A percentile compares a stretch with the other conserved stretches of the same genome.
These are phyloP conservation scores for Drosophila micromelanica DNA, from an alignment of 1,140 invertebrate species.

Conservation along the genomic window DNA sequence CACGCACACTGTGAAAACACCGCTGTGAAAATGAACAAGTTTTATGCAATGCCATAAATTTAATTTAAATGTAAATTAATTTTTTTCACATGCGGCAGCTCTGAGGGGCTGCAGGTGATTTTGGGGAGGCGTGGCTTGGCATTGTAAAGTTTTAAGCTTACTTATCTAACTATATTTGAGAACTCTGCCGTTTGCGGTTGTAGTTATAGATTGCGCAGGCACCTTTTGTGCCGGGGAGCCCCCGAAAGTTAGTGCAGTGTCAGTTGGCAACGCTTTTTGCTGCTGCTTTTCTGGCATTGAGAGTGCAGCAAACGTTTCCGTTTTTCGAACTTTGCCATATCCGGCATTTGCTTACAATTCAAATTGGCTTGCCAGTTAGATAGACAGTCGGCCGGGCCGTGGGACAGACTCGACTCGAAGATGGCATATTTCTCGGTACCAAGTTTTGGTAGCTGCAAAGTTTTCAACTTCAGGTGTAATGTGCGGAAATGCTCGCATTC, in stretches of 20 bases:
- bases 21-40: slow-evolving; percentile 31
- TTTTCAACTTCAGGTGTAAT: slow-evolving; percentile 66
- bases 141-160: slow-evolving; percentile 52
- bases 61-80: slow-evolving; percentile 66
- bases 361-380: slow-evolving; percentile 46
- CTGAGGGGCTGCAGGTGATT: background rate
- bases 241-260: slow-evolving; percentile 28
- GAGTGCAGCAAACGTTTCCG: slow-evolving; percentile 63
- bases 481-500: slow-evolving; percentile 67
- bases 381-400: background rate
- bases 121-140: background rate
- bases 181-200: slow-evolving; percentile 24
- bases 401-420: slow-evolving; percentile 6
- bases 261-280: slow-evolving; percentile 28
- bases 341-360: slow-evolving; percentile 66
- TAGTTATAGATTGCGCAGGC: slow-evolving; percentile 47
- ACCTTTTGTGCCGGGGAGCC: slow-evolving; percentile 15
- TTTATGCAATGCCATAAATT: slow-evolving; percentile 46
- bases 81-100: slow-evolving; percentile 29
- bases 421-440: slow-evolving; percentile 42
- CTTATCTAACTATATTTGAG: slow-evolving; percentile 49
- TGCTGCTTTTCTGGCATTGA: slow-evolving; percentile 52
- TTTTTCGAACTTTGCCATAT: slow-evolving; percentile 65
- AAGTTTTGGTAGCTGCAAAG: slow-evolving; percentile 37
- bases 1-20: background rate